Conservation (phyloP, 2,797 vertebrate genomes). For the Loris lydekkerianus region DNA sequence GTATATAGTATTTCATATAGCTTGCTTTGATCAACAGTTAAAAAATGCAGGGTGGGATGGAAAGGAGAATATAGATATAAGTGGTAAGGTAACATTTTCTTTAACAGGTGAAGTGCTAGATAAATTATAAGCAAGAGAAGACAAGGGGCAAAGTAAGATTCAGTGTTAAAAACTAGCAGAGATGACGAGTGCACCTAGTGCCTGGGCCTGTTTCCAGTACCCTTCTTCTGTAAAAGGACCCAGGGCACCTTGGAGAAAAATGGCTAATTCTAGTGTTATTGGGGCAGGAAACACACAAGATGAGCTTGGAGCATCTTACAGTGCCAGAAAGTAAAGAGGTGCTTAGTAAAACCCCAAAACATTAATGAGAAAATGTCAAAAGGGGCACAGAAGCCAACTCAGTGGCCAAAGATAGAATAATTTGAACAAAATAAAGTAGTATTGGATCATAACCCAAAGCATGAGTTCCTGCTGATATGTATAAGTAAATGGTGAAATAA, state of each 20-base stretch:
- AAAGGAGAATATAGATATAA: background rate
- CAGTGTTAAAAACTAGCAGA: background rate
- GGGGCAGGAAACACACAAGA: background rate
- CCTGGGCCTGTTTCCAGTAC: background rate
- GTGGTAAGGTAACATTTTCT: background rate
- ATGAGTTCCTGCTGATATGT: background rate
- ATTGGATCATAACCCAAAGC: background rate
- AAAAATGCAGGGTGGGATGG: background rate
- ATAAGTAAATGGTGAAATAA: background rate
- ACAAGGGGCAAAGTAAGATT: background rate
- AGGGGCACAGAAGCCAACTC: background rate
- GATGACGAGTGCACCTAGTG: background rate
- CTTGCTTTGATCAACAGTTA: background rate
- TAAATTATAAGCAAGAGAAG: background rate
- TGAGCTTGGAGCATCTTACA: background rate
- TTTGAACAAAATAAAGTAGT: background rate
- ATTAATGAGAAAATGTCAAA: background rate
- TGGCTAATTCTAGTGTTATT: background rate
- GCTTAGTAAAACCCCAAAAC: background rate
- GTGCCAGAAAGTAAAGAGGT: background rate
- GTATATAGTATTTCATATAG: background rate
- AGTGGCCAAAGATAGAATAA: conserved; percentile 3
- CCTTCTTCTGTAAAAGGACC: background rate
- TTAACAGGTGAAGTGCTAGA: background rate
- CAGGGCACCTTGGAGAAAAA: background rate